These are phyloP conservation scores for Aquatica leii DNA, from an alignment of 2,888 invertebrate species.

Conservation along the genomic window DNA sequence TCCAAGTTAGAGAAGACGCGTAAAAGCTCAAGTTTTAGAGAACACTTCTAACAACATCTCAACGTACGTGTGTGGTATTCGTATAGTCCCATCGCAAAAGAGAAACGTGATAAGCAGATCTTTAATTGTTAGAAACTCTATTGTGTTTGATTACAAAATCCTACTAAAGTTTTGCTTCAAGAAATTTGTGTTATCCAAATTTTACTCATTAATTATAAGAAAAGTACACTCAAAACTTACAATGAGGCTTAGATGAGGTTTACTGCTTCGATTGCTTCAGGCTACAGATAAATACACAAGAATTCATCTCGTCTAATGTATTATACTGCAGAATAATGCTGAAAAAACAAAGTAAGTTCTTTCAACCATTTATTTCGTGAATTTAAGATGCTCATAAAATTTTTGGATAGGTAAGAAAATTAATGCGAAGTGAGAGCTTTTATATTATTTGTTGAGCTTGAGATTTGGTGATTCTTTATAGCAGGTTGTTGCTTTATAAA, in stretches of 20 bases:
- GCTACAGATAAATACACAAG: conserved; percentile 42
- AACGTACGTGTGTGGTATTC: conserved; percentile 45
- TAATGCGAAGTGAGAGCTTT: conserved; percentile 32
- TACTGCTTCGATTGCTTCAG: conserved; percentile 38
- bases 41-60: conserved; percentile 41
- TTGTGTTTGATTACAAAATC: conserved; percentile 22
- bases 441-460: conserved; percentile 24
- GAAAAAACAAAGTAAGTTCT: conserved; percentile 23
- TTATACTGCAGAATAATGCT: conserved; percentile 25
- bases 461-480: conserved; percentile 21
- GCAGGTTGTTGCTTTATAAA: conserved; percentile 26
- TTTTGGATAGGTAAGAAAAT: conserved; percentile 37
- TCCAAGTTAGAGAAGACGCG: conserved; percentile 46
- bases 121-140: conserved; percentile 33
- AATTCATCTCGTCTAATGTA: conserved; percentile 39
- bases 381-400: conserved; percentile 41
- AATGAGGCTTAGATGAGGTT: conserved; percentile 29
- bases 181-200: conserved; percentile 38
- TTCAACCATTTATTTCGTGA: conserved; percentile 33
- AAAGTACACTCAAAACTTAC: conserved; percentile 39
- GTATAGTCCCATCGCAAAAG: conserved; percentile 42
- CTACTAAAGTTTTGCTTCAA: conserved; percentile 19
- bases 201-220: conserved; percentile 45
- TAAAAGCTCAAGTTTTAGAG: conserved; percentile 50
- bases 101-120: conserved; percentile 39